A percentile compares a stretch with the other conserved stretches of the same genome.
These are phyloP conservation scores for Pseudoips prasinana DNA, from an alignment of 2,888 invertebrate genomes.

Conservation along the genomic window DNA sequence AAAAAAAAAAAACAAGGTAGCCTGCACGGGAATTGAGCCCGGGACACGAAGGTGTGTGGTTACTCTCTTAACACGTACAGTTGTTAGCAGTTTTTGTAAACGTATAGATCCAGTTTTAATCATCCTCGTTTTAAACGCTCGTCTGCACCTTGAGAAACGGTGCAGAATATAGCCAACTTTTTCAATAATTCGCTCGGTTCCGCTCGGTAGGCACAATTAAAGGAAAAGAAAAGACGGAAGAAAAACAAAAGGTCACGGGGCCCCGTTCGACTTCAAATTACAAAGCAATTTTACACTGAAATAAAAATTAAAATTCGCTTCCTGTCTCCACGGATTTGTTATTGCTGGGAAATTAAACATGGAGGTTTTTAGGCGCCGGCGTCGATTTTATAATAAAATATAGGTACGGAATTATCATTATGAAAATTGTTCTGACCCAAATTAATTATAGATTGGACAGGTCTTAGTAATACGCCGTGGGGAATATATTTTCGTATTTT, in stretches of 20 bases:
- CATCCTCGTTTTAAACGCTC: slow-evolving; percentile 28
- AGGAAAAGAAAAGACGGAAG: slow-evolving; percentile 38
- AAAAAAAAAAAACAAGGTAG: no score
- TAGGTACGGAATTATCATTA: no score
- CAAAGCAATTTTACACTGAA: slow-evolving; percentile 31
- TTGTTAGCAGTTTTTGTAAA: no score
- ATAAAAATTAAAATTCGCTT: slow-evolving; percentile 38
- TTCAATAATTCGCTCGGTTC: slow-evolving; percentile 62
- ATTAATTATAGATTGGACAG: no score
- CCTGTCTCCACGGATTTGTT: slow-evolving; percentile 9
- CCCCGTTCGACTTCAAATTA: slow-evolving; percentile 37
- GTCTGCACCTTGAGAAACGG: slow-evolving; percentile 30
- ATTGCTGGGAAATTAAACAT: slow-evolving; percentile 3
- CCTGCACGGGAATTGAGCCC: no score
- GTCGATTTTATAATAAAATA: no score
- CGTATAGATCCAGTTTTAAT: no score
- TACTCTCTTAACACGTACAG: no score
- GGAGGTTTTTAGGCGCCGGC: neutral
- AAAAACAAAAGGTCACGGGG: slow-evolving; percentile 45
- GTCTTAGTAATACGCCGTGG: no score
- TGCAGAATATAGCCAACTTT: slow-evolving; percentile 52
- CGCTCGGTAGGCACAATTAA: slow-evolving; percentile 58
- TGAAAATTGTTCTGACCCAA: no score
- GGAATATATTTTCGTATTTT: no score
- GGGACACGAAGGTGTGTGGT: no score